These are phyloP conservation scores for Cololabis saira DNA, from an alignment of 2,113 vertebrate genomes.

Conservation along the genomic window DNA sequence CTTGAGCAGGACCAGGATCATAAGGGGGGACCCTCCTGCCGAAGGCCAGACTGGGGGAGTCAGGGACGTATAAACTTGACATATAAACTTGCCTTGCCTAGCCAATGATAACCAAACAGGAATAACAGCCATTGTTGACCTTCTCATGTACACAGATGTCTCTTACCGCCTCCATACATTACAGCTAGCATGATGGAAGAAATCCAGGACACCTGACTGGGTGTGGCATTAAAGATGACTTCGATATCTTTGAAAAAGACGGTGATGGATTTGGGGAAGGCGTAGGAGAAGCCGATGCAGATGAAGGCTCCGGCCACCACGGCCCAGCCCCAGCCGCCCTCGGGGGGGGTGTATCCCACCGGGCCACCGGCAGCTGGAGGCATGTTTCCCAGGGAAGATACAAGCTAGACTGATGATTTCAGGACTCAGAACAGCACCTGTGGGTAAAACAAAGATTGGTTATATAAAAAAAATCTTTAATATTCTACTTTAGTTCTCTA, in stretches of 20 bases:
- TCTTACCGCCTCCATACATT: constrained; percentile 91
- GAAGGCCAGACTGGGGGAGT: too few relatives aligned
- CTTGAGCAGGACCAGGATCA: too few relatives aligned
- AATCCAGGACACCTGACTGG: constrained; percentile 96
- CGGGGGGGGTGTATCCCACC: constrained; percentile 90
- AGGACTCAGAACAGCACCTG: constrained; percentile 14
- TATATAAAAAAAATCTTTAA: neutral
- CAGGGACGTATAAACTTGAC: too few relatives aligned
- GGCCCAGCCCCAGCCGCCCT: constrained; percentile 97
- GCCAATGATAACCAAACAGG: too few relatives aligned
- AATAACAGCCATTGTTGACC: neutral
- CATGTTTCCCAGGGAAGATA: constrained; percentile 75
- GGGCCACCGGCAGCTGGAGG: constrained; percentile 88
- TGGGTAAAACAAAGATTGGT: neutral
- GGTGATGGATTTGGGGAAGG: constrained; percentile 97
- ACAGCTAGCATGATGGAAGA: constrained; percentile 98
- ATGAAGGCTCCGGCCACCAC: constrained; percentile 94
- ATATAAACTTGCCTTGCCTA: too few relatives aligned
- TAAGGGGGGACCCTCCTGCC: too few relatives aligned
- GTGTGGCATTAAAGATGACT: constrained; percentile 88
- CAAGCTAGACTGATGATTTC: neutral
- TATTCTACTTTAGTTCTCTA: too few relatives aligned
- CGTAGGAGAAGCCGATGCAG: constrained; percentile 97
- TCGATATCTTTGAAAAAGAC: constrained; percentile 99
- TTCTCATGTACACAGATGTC: neutral